Percentiles rank a stretch among this genome's conserved stretches.
phyloP scores from a whole-genome alignment of 2,113 vertebrate species.

The Oceanites oceanicus region DNA sequence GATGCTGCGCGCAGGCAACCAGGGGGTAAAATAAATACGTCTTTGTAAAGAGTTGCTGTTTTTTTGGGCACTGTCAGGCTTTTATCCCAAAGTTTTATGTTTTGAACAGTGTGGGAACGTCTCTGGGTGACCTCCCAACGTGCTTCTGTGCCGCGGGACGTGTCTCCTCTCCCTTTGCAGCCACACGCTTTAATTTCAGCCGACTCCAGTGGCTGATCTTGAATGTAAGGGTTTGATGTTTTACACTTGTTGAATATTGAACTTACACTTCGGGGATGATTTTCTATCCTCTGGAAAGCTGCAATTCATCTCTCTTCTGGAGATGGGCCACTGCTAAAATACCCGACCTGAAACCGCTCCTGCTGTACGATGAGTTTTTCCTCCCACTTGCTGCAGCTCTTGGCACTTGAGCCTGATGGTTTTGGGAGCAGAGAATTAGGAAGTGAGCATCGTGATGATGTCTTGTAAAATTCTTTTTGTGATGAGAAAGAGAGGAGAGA shows the following conservation, averaged over 20 bases:
- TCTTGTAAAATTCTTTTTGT: neutral
- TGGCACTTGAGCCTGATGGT: neutral
- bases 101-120: accelerated
- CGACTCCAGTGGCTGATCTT: neutral
- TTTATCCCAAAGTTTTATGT: neutral
- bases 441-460: neutral
- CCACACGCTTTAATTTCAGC: neutral
- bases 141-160: neutral
- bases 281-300: neutral
- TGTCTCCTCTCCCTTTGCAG: neutral
- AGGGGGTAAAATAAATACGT: neutral
- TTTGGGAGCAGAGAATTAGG: neutral
- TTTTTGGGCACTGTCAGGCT: neutral
- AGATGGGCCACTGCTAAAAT: neutral
- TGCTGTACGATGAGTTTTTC: neutral
- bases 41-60: neutral
- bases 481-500: neutral
- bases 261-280: neutral
- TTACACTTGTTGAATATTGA: neutral
- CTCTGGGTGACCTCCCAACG: accelerated
- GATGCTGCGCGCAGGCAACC: neutral
- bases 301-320: neutral
- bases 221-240: neutral
- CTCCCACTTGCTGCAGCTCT: neutral
- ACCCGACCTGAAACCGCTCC: neutral